Conservation (phyloP, 1,140 invertebrate genomes). For the Contarinia nasturtii region DNA sequence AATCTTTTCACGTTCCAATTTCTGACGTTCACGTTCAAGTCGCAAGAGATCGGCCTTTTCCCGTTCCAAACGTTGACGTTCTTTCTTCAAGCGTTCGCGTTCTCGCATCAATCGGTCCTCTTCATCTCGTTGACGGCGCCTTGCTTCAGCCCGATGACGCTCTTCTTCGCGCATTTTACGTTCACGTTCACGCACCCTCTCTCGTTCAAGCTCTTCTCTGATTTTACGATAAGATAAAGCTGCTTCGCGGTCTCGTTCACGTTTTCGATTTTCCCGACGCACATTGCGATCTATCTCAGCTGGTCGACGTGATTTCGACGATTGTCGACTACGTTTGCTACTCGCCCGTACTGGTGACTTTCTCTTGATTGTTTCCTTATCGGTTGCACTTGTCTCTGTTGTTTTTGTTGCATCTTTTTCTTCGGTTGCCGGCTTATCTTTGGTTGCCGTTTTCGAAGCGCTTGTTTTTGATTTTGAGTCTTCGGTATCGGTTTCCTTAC, state of each 20-base stretch:
- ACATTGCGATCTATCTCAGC: conserved; percentile 2
- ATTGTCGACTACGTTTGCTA: neutral
- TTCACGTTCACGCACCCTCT: conserved; percentile 55
- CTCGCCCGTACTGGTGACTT: conserved; percentile 15
- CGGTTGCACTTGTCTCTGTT: neutral
- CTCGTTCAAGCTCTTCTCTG: conserved; percentile 56
- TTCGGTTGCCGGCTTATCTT: neutral
- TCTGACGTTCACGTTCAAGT: conserved; percentile 60
- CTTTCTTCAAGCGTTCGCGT: conserved; percentile 51
- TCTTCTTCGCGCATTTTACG: conserved; percentile 57
- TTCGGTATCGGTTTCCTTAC: conserved; percentile 15
- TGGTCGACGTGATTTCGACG: neutral
- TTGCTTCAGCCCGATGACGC: conserved; percentile 51
- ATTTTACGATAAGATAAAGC: conserved; percentile 22
- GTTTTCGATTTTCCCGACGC: conserved; percentile 4
- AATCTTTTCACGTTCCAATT: conserved; percentile 61
- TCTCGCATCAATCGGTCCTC: conserved; percentile 58
- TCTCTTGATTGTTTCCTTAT: neutral
- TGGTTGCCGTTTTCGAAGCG: conserved; percentile 5
- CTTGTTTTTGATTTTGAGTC: conserved; percentile 16
- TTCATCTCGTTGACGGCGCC: conserved; percentile 60
- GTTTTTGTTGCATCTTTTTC: neutral
- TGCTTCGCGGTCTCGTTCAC: conserved; percentile 10
- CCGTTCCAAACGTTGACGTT: conserved; percentile 54
- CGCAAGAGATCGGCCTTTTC: conserved; percentile 63